Percentiles rank a stretch among this genome's conserved stretches.
phyloP scores from a whole-genome alignment of 2,797 vertebrate genomes.

The Taenioides sp. region DNA sequence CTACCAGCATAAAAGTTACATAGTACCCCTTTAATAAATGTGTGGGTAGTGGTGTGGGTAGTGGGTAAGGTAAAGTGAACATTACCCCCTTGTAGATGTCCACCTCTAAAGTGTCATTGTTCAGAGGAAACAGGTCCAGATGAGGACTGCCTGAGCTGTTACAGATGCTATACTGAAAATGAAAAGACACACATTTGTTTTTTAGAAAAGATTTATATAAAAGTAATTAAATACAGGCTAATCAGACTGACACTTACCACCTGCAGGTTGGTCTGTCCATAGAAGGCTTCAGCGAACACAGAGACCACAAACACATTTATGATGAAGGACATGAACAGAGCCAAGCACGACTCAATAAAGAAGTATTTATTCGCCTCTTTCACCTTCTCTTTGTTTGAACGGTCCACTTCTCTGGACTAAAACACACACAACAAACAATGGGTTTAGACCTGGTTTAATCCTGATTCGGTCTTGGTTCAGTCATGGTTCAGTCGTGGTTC shows the following conservation, averaged over 20 bases:
- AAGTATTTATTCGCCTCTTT: constrained; percentile 94
- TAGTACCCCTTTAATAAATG: too few relatives aligned
- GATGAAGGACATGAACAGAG: constrained; percentile 94
- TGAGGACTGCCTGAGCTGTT: constrained; percentile 73
- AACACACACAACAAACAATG: not conserved
- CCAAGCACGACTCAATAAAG: constrained; percentile 90
- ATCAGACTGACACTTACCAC: constrained; percentile 81
- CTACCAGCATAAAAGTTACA: too few relatives aligned
- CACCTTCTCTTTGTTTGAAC: constrained; percentile 83
- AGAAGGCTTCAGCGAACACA: constrained; percentile 93
- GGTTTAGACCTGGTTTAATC: not conserved
- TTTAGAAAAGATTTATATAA: not conserved
- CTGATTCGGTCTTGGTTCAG: not conserved
- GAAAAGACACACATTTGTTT: not conserved
- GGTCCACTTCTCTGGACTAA: constrained; percentile 90
- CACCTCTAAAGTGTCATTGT: constrained; percentile 80
- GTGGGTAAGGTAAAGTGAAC: not conserved
- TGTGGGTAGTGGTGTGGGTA: too few relatives aligned
- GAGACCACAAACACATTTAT: constrained; percentile 96
- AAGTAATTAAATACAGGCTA: not conserved
- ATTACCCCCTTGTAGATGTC: constrained; percentile 95
- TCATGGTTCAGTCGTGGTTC: not conserved
- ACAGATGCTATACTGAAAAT: constrained; percentile 34
- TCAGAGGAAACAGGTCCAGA: constrained; percentile 77
- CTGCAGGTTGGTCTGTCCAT: constrained; percentile 79